Evolutionary conservation across 2,797 vertebrate species (phyloP).

Genomic region (Anguilla anguilla): DNA sequence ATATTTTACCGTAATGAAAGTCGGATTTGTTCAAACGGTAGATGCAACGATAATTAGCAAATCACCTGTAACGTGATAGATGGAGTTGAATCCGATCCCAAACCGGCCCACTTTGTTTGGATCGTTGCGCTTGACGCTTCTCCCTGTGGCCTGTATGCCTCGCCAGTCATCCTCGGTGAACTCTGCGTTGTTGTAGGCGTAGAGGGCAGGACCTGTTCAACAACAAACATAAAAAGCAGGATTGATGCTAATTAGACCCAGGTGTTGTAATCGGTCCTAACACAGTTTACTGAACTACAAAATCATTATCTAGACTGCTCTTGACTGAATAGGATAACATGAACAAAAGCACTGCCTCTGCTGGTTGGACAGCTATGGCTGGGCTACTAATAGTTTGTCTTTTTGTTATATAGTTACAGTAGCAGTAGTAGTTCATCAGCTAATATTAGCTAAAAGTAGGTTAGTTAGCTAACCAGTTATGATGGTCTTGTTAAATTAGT

Average conservation of each 20-base stretch:
- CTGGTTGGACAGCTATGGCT: background rate
- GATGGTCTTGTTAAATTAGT: too few relatives aligned
- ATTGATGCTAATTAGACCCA: background rate
- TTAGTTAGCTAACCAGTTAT: too few relatives aligned
- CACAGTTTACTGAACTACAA: background rate
- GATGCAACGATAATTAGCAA: background rate
- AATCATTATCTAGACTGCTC: background rate
- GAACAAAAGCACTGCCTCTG: background rate
- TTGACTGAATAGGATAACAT: background rate
- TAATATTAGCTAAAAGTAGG: too few relatives aligned
- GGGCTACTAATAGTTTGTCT: too few relatives aligned
- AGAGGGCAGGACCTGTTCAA: constrained; percentile 77
- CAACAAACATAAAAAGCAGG: background rate
- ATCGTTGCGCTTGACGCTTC: constrained; percentile 78
- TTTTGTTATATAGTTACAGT: too few relatives aligned
- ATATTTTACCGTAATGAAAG: background rate
- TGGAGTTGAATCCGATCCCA: constrained; percentile 85
- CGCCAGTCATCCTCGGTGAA: constrained; percentile 81
- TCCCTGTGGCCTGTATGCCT: constrained; percentile 75
- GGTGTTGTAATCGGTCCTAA: background rate
- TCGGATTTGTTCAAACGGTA: background rate
- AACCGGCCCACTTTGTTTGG: constrained; percentile 82
- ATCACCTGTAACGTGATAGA: constrained; percentile 85
- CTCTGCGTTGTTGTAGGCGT: constrained; percentile 78
- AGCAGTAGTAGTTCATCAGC: too few relatives aligned